Percentiles rank a stretch among this genome's conserved stretches.
These are phyloP conservation scores for Trididemnum miniatum DNA, from an alignment of 23 tunicate species.

Conservation along the genomic window DNA sequence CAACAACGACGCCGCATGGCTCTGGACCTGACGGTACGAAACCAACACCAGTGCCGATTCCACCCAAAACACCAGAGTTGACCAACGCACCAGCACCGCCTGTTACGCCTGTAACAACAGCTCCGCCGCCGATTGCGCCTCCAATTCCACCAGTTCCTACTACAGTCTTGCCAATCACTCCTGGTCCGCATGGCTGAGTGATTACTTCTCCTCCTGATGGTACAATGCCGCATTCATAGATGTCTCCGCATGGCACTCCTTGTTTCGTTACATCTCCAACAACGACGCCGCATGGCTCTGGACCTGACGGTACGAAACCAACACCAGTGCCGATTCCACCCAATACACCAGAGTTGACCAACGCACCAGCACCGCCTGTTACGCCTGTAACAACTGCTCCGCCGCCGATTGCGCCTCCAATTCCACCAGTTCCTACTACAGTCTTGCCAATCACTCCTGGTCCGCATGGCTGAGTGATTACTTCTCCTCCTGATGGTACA, in stretches of 20 bases:
- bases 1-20: constrained; percentile 2
- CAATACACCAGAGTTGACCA: neutral
- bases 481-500: neutral
- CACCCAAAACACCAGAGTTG: neutral
- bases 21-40: neutral
- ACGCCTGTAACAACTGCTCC: neutral
- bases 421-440: neutral
- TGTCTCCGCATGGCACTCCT: neutral
- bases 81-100: neutral
- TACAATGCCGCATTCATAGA: neutral
- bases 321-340: neutral
- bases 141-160: neutral
- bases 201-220: neutral
- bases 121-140: neutral
- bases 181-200: neutral
- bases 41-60: neutral
- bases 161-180: neutral
- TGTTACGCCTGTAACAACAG: neutral
- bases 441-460: constrained; percentile 1
- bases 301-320: neutral
- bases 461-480: neutral
- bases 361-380: neutral
- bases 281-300: neutral
- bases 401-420: neutral
- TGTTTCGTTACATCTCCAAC: neutral